Base-by-base conservation (phyloP, 2,113 vertebrate genomes). In the Rhea americana region DNA sequence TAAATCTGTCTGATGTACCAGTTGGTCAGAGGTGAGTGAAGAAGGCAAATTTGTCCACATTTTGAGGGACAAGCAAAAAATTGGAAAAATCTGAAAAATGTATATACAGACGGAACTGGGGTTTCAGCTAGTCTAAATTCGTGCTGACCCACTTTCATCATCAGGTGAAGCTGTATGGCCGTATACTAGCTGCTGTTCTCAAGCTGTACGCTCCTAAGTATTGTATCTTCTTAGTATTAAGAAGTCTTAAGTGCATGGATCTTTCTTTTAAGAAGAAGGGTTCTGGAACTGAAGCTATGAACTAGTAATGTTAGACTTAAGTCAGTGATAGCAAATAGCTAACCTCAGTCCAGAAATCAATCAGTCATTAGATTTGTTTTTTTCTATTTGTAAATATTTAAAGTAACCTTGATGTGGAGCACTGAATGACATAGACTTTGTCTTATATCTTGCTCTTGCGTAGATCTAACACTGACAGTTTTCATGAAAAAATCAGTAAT, bases 21-120 rank as follows among this genome's bases (percentile, higher is more conserved):
- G 95, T 99, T 62, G 98, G 99, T 92, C 97, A 98, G 74, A 98
- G 99, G 99, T 99, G 96, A 98, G 97, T 96, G 73, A 82, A 90
- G 25, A 59, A 75, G n/a, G 56, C 30, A 35, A 3, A 24, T 68
- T 76, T 47, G 16, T 66, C 37, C 56, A 43, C 68, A 28, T 84
- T 87, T 89, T 77, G 32, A 19, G 13, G 66, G 20, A 48, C 39
- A 5, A 10, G 4, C 32, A 41, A 48, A 75, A 82, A 89, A 50
- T 1, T 9, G 62, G 26, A 88, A 94, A 81, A 82, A 84, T 51
- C 48, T 73, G 1, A 12, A 58, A 58, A 32, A 58, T 55, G 14
- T 73, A 6, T 32, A 19, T 14, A 11, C 28, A 81, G 37, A 22
- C 51, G 48, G 18, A 32, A 8, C n/a, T 71, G 51, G 13, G 15